These are phyloP conservation scores for Ranitomeya imitator DNA, from an alignment of 2,113 vertebrate genomes.

Conservation along the genomic window DNA sequence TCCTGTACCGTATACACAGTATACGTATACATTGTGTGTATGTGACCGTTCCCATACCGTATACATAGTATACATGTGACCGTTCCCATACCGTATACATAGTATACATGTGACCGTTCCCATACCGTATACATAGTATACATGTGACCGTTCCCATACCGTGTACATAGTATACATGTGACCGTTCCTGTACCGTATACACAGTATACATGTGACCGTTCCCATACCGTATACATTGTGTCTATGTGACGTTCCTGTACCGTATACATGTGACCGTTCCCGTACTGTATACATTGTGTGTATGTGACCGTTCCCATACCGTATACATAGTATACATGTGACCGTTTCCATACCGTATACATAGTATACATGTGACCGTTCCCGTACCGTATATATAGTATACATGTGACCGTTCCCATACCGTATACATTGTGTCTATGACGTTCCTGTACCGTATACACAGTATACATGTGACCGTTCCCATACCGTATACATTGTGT, in stretches of 20 bases:
- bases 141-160: background rate
- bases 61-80: background rate
- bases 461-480: too few relatives aligned
- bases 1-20: too few relatives aligned
- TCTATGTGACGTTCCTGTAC: background rate
- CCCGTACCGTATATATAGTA: background rate
- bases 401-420: background rate
- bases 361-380: background rate
- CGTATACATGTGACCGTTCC: background rate
- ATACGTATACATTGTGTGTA: too few relatives aligned
- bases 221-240: background rate
- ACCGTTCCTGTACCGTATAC: background rate
- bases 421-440: background rate
- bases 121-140: background rate
- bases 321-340: background rate
- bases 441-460: too few relatives aligned
- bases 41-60: background rate
- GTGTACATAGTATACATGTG: background rate
- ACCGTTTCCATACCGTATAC: background rate
- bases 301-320: background rate
- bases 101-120: background rate
- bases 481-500: too few relatives aligned
- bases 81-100: background rate
- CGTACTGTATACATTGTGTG: background rate
- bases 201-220: too few relatives aligned